Base-by-base conservation (phyloP, 2,113 vertebrate genomes). In the Crotophaga sulcirostris region DNA sequence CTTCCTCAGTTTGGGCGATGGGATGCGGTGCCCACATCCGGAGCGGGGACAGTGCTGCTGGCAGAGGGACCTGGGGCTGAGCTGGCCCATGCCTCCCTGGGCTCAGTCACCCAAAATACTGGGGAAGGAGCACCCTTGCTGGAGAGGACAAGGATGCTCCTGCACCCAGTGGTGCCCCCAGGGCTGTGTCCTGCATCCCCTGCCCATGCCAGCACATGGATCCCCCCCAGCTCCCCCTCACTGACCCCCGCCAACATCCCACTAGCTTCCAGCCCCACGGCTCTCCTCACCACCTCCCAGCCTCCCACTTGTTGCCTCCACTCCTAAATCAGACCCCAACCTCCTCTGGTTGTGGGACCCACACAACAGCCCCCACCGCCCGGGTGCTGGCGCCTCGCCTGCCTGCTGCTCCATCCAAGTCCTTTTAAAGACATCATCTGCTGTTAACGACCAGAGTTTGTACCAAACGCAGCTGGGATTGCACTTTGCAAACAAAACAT, bases 121-220 rank as follows among this genome's bases (percentile, higher is more conserved):
- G 2, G 45, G 86, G 64, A 69, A 86, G 60, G 34, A 91, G 29
- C 69, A 51, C 7, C 23, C 56, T 38, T 2, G 2, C 13, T 0
- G 3, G 80, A 63, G 60, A 51, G 73, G 38, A 82, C 33, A n/a
- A 23, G 31, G 77, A 59, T 52, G 81, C 9, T 93, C 47, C 70
- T 12, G 26, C 11, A 29, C 47, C 34, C 88, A n/a, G 23, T 0
- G 4, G 16, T 24, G 56, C 28, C 63, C 29, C 26, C 3, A 8
- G 38, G 34, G 26, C 63, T 1, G 0, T 80, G 80, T 13, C n/a
- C 72, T n/a, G 63, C 73, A 16, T 2, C 6, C 16, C 13, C 25
- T 58, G 51, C 68, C 80, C 3, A 7, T 0, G 0, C 17, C 3
- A 5, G 17, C 54, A 42, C 52, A 55, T 0, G 5, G 62, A 79